A percentile compares a stretch with the other conserved stretches of the same genome.
Evolutionary conservation across 2,888 invertebrate species (phyloP).

Genomic region (Acrobasis suavella): DNA sequence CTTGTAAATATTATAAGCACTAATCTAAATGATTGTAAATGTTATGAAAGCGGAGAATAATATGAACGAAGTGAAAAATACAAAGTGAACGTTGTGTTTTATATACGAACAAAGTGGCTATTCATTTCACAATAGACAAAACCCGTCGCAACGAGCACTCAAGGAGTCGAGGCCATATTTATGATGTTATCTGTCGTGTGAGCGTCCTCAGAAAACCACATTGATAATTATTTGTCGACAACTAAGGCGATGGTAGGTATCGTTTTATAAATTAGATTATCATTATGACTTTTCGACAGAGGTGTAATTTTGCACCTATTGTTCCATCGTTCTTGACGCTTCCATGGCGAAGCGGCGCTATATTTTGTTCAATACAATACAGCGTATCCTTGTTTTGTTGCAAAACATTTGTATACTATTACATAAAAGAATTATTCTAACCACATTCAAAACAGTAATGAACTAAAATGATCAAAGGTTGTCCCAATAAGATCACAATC

Average conservation of each 20-base stretch:
- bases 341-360: constrained; percentile 68
- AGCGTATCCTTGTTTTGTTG: constrained; percentile 4
- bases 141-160: constrained; percentile 80
- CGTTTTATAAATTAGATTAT: constrained; percentile 42
- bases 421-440: not conserved
- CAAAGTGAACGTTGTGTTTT: constrained; percentile 59
- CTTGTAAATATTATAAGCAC: constrained; percentile 78
- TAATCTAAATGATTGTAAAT: constrained; percentile 55
- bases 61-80: constrained; percentile 55
- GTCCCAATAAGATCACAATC: constrained; percentile 35
- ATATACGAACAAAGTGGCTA: constrained; percentile 59
- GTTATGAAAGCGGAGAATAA: constrained; percentile 47
- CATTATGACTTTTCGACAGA: constrained; percentile 39
- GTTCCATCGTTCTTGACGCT: constrained; percentile 73
- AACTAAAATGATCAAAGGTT: not conserved
- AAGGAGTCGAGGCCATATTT: constrained; percentile 85
- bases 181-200: constrained; percentile 83
- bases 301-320: constrained; percentile 53
- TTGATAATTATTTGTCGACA: constrained; percentile 70
- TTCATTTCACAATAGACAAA: constrained; percentile 80
- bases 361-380: constrained; percentile 47
- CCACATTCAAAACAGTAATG: not conserved
- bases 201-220: constrained; percentile 77
- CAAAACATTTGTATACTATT: constrained; percentile 23
- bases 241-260: constrained; percentile 76